Percentiles rank a stretch among this genome's conserved stretches.
Conservation (phyloP, 2,797 vertebrate species). For the Sternotherus odoratus region DNA sequence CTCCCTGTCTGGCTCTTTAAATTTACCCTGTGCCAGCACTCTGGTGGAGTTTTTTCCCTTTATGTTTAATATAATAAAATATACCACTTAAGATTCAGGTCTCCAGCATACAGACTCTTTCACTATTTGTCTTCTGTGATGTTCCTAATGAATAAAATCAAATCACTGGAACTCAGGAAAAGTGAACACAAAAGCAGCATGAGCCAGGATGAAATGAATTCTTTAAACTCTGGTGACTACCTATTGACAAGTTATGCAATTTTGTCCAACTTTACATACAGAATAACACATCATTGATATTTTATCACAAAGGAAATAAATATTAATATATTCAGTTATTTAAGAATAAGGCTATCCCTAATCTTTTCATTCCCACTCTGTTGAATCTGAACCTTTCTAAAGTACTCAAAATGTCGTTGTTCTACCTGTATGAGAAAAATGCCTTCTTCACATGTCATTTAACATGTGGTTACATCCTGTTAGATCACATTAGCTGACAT, state of each 20-base stretch:
- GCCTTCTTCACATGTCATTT: background rate
- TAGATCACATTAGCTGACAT: fast-evolving
- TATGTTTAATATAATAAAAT: constrained; percentile 40
- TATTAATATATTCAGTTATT: constrained; percentile 48
- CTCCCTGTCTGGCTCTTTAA: constrained; percentile 40
- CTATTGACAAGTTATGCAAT: constrained; percentile 47
- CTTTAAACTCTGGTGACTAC: constrained; percentile 27
- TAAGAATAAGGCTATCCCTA: constrained; percentile 6
- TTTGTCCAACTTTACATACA: constrained; percentile 48
- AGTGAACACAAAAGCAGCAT: constrained; percentile 59
- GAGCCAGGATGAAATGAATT: constrained; percentile 57
- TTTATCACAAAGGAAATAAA: constrained; percentile 58
- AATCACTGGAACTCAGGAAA: constrained; percentile 48
- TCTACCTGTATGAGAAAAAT: background rate
- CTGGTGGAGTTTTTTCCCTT: background rate
- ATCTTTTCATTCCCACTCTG: background rate
- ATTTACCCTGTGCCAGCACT: constrained; percentile 33
- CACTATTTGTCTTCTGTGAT: constrained; percentile 47
- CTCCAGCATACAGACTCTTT: constrained; percentile 20
- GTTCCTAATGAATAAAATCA: constrained; percentile 58
- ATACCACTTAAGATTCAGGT: constrained; percentile 50
- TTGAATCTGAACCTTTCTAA: background rate
- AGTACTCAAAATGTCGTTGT: background rate
- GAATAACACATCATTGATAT: constrained; percentile 61
- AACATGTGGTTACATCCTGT: background rate